Evolutionary conservation across 2,113 vertebrate genomes (phyloP).

Genomic region (Etheostoma cragini): DNA sequence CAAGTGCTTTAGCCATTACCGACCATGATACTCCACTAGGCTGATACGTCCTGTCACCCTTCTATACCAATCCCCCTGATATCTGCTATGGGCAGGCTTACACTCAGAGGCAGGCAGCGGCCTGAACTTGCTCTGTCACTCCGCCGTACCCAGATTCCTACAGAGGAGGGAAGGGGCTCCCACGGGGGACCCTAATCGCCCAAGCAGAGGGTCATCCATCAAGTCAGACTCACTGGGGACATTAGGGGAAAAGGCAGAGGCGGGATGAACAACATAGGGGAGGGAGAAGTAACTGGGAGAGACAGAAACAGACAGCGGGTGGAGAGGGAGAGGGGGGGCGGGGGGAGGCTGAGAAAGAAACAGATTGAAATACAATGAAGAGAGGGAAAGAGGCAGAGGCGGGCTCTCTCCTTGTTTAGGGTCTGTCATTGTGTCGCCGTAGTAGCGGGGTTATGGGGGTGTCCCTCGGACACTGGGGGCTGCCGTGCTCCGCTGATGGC

Average conservation of each 20-base stretch:
- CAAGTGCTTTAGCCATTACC: conserved; percentile 58
- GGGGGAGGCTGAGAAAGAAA: conserved; percentile 57
- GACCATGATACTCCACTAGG: conserved; percentile 38
- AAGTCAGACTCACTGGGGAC: conserved; percentile 78
- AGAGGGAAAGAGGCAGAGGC: conserved; percentile 56
- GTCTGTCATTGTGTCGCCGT: conserved; percentile 73
- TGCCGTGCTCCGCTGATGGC: conserved; percentile 66
- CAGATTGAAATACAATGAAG: conserved; percentile 73
- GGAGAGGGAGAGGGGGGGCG: conserved; percentile 21
- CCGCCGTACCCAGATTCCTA: conserved; percentile 64
- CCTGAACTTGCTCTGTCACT: conserved; percentile 75
- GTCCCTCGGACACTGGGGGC: conserved; percentile 70
- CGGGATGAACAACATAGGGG: conserved; percentile 70
- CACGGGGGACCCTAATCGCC: conserved; percentile 77
- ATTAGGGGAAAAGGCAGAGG: conserved; percentile 74
- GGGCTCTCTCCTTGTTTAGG: conserved; percentile 72
- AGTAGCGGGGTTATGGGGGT: conserved; percentile 59
- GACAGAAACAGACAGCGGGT: conserved; percentile 66
- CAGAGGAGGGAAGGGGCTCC: conserved; percentile 68
- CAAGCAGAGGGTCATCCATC: conserved; percentile 82
- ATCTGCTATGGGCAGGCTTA: conserved; percentile 57
- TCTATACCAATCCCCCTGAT: conserved; percentile 73
- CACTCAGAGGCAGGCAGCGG: conserved; percentile 63
- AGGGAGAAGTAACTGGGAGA: conserved; percentile 68
- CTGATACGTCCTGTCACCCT: conserved; percentile 77